Conservation (phyloP, 2,888 invertebrate genomes). For the Xylophagus ater region DNA sequence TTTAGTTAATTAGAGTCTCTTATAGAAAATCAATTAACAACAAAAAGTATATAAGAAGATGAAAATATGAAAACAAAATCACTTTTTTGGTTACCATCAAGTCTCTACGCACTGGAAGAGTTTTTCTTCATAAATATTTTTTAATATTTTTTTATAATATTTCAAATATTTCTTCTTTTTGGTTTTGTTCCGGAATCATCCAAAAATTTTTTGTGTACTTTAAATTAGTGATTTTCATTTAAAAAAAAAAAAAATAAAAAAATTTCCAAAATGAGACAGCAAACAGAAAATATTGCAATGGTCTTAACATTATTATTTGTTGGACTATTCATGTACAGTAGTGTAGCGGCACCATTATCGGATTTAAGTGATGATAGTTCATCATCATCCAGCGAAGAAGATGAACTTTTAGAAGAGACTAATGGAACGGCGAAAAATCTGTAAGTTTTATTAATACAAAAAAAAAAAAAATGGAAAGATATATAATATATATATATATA, state of each 20-base stretch:
- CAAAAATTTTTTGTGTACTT: no score
- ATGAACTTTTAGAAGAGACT: not conserved
- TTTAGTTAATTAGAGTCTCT: conserved; percentile 9
- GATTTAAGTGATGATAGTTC: not conserved
- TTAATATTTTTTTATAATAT: no score
- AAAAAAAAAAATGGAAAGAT: conserved; percentile 4
- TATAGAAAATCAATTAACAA: conserved; percentile 9
- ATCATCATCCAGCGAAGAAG: conserved; percentile 5
- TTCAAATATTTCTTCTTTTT: no score
- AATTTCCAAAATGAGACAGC: no score
- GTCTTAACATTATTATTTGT: no score
- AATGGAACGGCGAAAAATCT: conserved; percentile 33
- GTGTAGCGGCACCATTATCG: no score
- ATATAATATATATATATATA: not conserved
- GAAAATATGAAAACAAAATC: conserved; percentile 8
- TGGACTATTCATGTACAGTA: no score
- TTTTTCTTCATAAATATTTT: conserved; percentile 2
- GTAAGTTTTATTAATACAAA: conserved; percentile 24
- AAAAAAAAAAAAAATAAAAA: not conserved
- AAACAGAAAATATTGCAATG: no score
- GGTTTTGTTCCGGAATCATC: no score
- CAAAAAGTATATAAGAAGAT: conserved; percentile 11
- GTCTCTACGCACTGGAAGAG: not conserved
- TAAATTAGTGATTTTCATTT: not conserved
- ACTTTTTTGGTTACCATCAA: conserved; percentile 1